Percentiles rank a stretch among this genome's conserved stretches.
Evolutionary conservation across 2,113 vertebrate species (phyloP).

Genomic region (Melospiza melodia): DNA sequence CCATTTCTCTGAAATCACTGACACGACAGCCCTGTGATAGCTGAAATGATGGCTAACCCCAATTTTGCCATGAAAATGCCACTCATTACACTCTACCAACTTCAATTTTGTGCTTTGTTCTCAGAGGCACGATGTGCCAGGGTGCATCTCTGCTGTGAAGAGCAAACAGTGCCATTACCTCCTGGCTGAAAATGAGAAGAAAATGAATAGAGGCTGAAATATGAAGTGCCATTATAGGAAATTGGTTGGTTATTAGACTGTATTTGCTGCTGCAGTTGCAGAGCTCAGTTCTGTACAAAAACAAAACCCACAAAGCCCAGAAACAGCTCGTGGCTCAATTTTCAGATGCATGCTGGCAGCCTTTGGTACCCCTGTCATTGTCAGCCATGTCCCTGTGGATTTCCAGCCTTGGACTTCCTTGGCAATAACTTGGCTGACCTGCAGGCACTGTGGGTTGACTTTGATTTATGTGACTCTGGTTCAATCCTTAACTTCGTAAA

Average conservation of each 20-base stretch:
- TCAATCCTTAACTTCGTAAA: neutral
- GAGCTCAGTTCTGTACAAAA: neutral
- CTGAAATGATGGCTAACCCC: neutral
- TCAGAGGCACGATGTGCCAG: neutral
- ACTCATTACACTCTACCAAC: neutral
- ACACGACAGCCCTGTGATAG: neutral
- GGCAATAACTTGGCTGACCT: neutral
- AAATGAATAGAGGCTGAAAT: constrained; percentile 15
- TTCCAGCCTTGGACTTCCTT: neutral
- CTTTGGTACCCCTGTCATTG: neutral
- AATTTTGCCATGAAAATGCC: constrained; percentile 1
- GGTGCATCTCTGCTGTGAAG: neutral
- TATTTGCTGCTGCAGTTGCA: neutral
- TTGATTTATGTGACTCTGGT: constrained; percentile 13
- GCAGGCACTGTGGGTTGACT: neutral
- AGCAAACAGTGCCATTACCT: constrained; percentile 13
- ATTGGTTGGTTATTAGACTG: constrained; percentile 14
- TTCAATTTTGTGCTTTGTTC: neutral
- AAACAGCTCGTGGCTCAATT: neutral
- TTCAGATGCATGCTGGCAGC: neutral
- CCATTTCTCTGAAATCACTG: neutral
- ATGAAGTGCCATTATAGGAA: constrained; percentile 25
- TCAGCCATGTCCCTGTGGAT: neutral
- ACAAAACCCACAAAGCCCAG: neutral
- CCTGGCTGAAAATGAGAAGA: neutral